Evolutionary conservation across 2,888 invertebrate genomes (phyloP), one percentile per base, ranked within the genome.

Genomic region (Tryphoninae sp.): DNA sequence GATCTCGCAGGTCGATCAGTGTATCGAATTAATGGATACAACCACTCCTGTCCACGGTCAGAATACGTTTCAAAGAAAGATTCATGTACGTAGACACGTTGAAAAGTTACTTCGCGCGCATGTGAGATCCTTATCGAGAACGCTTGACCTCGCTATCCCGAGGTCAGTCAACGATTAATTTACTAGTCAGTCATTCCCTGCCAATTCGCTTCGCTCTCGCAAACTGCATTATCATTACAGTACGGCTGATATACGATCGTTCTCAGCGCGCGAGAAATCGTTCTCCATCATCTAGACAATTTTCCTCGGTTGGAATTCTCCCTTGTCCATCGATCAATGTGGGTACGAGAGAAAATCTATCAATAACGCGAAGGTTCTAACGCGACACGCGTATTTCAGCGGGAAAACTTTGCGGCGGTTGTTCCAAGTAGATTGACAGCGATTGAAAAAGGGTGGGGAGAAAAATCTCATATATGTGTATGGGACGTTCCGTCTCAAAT

Each of bases 11-110:
- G 67, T 79, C 53, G 68, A 79, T 74, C 67, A 16, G 79, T 53
- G 45, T 68, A 74, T 74, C 73, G 74, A 79, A 74, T 74, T 74
- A 62, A 79, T 68, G 68, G 74, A 74, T 78, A 73, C 64, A 65
- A 51, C 33, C 73, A 26, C 26, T 11, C n/a, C 40, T 49, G 45
- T 76, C 33, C 40, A 33, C 59, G 42, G 23, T 2, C 16, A 45
- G 45, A 65, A 45, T 45, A 65, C 19, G 49, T 58, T 65, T 26
- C 33, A 26, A 23, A 19, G 49, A 65, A 16, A 11, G 26, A 33
- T 26, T 67, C 1, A 23, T 55, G 19, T 16, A 33, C 3, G 33
- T 1, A 26, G 49, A 45, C 58, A 71, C 49, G 45, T 58, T 58
- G 55, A 45, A 59, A 71, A 71, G 58, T 61, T 23, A 42, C 26